Conservation (phyloP, 2,113 vertebrate species). For the Albula glossodonta region DNA sequence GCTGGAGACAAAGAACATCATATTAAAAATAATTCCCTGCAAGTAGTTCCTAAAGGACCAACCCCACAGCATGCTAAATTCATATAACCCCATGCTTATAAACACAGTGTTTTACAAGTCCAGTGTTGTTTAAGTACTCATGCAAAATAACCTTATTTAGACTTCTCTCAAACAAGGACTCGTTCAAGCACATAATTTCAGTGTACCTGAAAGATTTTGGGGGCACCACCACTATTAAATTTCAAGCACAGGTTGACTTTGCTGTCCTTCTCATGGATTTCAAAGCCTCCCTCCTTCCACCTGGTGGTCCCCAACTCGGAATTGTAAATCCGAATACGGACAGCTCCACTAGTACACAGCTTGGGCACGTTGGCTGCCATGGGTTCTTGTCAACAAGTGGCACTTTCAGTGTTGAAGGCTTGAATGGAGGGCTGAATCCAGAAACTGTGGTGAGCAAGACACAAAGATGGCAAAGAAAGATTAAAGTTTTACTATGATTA, state of each 20-base stretch:
- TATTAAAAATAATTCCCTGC: background rate
- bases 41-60: background rate
- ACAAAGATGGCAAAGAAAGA: background rate
- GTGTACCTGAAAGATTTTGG: slow-evolving; percentile 87
- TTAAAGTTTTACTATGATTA: too few species aligned
- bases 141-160: background rate
- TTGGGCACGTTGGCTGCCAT: slow-evolving; percentile 75
- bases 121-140: background rate
- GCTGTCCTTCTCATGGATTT: slow-evolving; percentile 93
- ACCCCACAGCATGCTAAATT: background rate
- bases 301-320: slow-evolving; percentile 86
- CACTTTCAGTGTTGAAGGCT: slow-evolving; percentile 35
- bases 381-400: slow-evolving; percentile 48
- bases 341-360: slow-evolving; percentile 75
- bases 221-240: slow-evolving; percentile 85
- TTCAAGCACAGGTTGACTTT: slow-evolving; percentile 85
- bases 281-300: slow-evolving; percentile 95
- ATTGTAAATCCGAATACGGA: slow-evolving; percentile 80
- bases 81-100: background rate
- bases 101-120: background rate
- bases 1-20: slow-evolving; percentile 62
- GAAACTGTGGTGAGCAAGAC: background rate
- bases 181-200: background rate
- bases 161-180: background rate
- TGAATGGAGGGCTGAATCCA: slow-evolving; percentile 9